Evolutionary conservation across 2,797 vertebrate species (phyloP).

Genomic region (Sebastes itinus): DNA sequence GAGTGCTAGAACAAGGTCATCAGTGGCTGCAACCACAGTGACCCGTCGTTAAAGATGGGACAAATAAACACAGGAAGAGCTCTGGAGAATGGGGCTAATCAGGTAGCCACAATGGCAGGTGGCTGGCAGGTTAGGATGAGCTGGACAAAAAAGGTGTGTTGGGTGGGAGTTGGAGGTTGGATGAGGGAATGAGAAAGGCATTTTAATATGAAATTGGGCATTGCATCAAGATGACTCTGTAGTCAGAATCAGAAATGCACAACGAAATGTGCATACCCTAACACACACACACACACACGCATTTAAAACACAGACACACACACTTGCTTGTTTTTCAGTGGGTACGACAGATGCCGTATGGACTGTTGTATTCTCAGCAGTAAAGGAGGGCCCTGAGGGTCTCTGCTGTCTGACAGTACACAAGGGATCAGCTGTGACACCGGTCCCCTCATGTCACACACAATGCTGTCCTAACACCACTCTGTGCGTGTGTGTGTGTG

Average conservation of each 20-base stretch:
- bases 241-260: conserved; percentile 7
- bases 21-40: conserved; percentile 62
- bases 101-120: conserved; percentile 43
- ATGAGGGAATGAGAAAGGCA: background rate
- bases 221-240: background rate
- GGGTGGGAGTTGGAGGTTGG: background rate
- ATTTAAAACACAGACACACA: conserved; percentile 4
- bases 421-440: conserved; percentile 81
- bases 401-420: conserved; percentile 81
- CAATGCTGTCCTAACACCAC: conserved; percentile 44
- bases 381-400: conserved; percentile 75
- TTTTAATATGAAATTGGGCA: background rate
- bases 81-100: conserved; percentile 55
- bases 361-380: conserved; percentile 76
- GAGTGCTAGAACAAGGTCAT: conserved; percentile 79
- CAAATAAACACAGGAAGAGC: conserved; percentile 74
- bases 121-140: conserved; percentile 21
- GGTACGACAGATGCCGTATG: conserved; percentile 82
- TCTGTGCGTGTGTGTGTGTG: conserved; percentile 1
- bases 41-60: conserved; percentile 72
- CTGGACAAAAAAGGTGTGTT: background rate
- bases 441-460: conserved; percentile 70
- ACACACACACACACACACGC: conserved; percentile 9
- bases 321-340: conserved; percentile 53
- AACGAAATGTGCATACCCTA: background rate